Base-by-base conservation (phyloP, 2,113 vertebrate genomes). In the Oenanthe melanoleuca region DNA sequence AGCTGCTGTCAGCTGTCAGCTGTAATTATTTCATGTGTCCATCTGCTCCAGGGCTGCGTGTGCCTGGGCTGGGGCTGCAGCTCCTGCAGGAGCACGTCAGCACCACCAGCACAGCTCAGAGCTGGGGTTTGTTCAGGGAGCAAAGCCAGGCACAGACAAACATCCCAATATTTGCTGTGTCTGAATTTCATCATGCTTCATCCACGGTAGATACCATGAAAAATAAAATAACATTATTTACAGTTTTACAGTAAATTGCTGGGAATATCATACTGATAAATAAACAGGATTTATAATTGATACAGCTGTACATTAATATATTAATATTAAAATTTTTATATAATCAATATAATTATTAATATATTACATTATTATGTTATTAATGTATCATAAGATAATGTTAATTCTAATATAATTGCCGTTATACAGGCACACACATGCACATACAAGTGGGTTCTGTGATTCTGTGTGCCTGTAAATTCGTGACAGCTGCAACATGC, bases 81-180 rank as follows among this genome's bases (percentile, higher is more conserved):
- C 5, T 87, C 63, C 70, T 22, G 3, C 45, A 22, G 74, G 55
- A 65, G 29, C 18, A 29, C 8, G 0, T 11, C 44, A 11, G 50
- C 14, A 1, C 55, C 37, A n/a, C 16, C 50, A 34, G 50, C 52
- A 10, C 45, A 2, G 77, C n/a, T 12, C 33, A 28, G 20, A 33
- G 11, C 37, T 6, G 0, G 20, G 16, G 1, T 37, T 24, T 52
- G 6, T 6, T 4, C 6, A 52, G 47, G 4, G n/a, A 52, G 63
- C 77, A 16, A 21, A 65, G 12, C 15, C 24, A 16, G 40, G 53
- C 53, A 2, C 0, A 15, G 69, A 26, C 44, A 57, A 38, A 24
- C 0, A 6, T 1, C 40, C 8, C 12, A 0, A 16, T 42, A 42
- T 19, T 66, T 47, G 15, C 4, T 31, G 1, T 21, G 6, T 28